phyloP scores from a whole-genome alignment of 2,888 invertebrate genomes.

The Aspidiotus destructor region DNA sequence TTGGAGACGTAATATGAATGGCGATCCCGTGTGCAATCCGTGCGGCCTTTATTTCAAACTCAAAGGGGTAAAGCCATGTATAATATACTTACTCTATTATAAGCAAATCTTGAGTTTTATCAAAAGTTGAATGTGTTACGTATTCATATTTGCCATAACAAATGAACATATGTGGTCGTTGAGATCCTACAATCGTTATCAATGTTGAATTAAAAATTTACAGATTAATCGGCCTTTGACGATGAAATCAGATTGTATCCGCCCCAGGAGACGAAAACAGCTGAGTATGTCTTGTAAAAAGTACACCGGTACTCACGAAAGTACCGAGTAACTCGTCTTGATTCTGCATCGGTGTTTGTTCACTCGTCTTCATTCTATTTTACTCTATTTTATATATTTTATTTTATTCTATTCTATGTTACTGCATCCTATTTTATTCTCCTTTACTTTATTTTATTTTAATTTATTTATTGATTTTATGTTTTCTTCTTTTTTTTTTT shows the following conservation, averaged over 20 bases:
- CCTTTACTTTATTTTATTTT: background rate
- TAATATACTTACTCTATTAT: background rate
- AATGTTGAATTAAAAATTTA: background rate
- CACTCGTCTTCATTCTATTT: background rate
- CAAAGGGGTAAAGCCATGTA: background rate
- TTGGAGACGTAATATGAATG: slow-evolving; percentile 4
- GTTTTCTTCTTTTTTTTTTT: background rate
- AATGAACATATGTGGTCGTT: no score
- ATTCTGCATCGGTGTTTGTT: background rate
- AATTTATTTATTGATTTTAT: background rate
- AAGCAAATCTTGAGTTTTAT: no score
- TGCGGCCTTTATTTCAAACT: slow-evolving; percentile 9
- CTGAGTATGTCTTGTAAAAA: background rate
- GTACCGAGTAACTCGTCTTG: no score
- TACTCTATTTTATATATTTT: background rate
- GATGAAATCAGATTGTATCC: slow-evolving; percentile 11
- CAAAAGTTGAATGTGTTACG: no score
- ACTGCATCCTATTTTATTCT: background rate
- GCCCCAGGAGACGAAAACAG: background rate
- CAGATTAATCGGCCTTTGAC: slow-evolving; percentile 11
- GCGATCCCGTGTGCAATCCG: slow-evolving; percentile 6
- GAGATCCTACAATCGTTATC: no score
- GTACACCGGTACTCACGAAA: background rate
- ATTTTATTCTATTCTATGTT: background rate
- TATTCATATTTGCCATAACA: no score